phyloP scores from a whole-genome alignment of 2,797 vertebrate species.

The Chiloscyllium punctatum region DNA sequence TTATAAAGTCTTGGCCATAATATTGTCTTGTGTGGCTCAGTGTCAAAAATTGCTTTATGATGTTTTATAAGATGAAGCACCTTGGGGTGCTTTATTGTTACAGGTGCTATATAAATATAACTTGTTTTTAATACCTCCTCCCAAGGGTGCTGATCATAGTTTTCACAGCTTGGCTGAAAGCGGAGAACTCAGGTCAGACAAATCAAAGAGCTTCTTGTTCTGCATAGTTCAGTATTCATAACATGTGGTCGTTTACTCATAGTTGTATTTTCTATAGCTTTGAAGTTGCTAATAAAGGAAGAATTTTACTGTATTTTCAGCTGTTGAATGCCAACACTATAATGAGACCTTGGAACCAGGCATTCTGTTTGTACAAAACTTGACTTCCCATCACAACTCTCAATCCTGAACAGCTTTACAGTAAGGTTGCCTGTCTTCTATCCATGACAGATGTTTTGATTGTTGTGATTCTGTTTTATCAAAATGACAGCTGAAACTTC shows the following conservation, averaged over 20 bases:
- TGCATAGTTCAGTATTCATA: background rate
- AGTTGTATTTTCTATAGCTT: background rate
- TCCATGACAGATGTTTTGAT: background rate
- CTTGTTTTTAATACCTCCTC: background rate
- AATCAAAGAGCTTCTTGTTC: background rate
- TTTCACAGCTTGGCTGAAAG: background rate
- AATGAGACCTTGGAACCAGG: background rate
- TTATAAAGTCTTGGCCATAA: background rate
- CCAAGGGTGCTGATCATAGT: background rate
- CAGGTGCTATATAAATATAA: background rate
- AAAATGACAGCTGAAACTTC: background rate
- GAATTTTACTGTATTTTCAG: background rate
- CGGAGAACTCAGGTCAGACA: background rate
- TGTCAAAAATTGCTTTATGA: background rate
- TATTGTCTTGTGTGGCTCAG: background rate
- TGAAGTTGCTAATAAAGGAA: constrained; percentile 2
- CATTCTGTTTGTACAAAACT: background rate
- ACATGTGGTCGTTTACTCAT: background rate
- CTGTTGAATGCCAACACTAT: background rate
- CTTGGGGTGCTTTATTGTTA: background rate
- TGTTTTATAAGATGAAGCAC: background rate
- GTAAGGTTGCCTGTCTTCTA: background rate
- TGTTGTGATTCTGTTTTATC: background rate
- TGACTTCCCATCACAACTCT: background rate
- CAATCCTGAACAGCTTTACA: background rate